Conservation (phyloP, 1,140 invertebrate genomes). For the Pissodes strobi region DNA sequence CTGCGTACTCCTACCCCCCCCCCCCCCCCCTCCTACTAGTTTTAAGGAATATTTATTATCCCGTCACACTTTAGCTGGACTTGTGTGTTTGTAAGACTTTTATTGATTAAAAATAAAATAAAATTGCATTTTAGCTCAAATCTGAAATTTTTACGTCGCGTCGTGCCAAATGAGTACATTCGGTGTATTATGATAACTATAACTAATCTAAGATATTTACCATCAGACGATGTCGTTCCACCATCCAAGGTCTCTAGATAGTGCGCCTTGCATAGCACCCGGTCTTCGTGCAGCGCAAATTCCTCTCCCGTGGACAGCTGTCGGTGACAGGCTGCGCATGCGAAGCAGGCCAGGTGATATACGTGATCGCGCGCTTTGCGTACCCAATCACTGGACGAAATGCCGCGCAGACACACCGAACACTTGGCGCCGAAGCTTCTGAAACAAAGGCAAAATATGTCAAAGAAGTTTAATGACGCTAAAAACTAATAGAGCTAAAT, state of each 20-base stretch:
- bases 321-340: constrained; percentile 95
- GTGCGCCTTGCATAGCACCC: constrained; percentile 94
- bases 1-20: too few species aligned
- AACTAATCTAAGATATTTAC: constrained; percentile 64
- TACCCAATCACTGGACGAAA: constrained; percentile 96
- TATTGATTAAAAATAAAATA: too few species aligned
- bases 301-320: constrained; percentile 97
- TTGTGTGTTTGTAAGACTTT: too few species aligned
- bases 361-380: constrained; percentile 90
- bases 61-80: too few species aligned
- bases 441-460: constrained; percentile 58
- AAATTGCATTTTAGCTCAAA: too few species aligned
- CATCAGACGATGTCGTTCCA: constrained; percentile 84
- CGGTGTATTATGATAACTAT: too few species aligned
- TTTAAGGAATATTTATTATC: too few species aligned
- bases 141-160: too few species aligned
- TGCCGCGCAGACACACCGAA: constrained; percentile 89
- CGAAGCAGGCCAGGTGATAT: constrained; percentile 98
- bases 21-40: too few species aligned
- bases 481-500: too few species aligned
- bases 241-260: constrained; percentile 93
- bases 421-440: constrained; percentile 97
- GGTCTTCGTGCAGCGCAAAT: constrained; percentile 91
- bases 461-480: too few species aligned
- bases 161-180: too few species aligned